A percentile compares a stretch with the other conserved stretches of the same genome.
Evolutionary conservation across 1,140 invertebrate species (phyloP).

Genomic region (Drosophila bocki): DNA sequence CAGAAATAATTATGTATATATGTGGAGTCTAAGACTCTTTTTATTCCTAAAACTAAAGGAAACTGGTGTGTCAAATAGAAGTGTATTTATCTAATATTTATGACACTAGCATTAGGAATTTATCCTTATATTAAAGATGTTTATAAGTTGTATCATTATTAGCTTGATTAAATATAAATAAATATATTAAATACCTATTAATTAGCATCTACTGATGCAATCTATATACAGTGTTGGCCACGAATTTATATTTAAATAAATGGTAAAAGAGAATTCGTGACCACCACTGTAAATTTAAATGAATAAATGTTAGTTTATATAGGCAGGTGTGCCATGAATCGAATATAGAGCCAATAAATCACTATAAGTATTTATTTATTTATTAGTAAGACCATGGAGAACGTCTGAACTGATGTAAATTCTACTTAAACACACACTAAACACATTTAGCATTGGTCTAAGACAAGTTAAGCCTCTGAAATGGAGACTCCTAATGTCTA

Average conservation of each 20-base stretch:
- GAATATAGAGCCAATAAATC: not conserved
- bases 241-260: not conserved
- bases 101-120: not conserved
- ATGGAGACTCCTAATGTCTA: not conserved
- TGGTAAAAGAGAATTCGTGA: not conserved
- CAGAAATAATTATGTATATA: not conserved
- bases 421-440: conserved; percentile 9
- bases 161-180: too few species aligned
- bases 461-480: not conserved
- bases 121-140: not conserved
- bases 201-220: conserved; percentile 22
- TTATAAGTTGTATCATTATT: too few species aligned
- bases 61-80: not conserved
- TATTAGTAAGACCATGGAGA: not conserved
- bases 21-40: not conserved
- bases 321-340: not conserved
- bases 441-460: conserved; percentile 8
- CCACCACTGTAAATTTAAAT: not conserved
- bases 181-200: not conserved
- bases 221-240: not conserved
- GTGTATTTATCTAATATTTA: not conserved
- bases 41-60: not conserved
- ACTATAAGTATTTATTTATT: not conserved
- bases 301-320: not conserved
- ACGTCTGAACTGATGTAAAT: not conserved